phyloP scores from a whole-genome alignment of 2,888 invertebrate species.

The Morinoia aosen region DNA sequence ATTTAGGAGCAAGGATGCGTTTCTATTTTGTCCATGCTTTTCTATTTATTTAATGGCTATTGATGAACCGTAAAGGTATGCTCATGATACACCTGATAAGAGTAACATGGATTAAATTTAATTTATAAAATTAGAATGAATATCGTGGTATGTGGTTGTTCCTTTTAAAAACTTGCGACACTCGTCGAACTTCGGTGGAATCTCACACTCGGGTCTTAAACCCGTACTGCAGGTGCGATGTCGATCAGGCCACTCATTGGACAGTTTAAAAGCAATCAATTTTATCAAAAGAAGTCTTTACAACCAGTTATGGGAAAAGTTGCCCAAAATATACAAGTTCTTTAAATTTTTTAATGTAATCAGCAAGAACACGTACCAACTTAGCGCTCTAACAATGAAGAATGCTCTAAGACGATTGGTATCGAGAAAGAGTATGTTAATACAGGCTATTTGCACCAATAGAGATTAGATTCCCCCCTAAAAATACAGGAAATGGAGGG shows the following conservation, averaged over 20 bases:
- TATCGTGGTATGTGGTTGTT: neutral
- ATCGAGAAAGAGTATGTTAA: neutral
- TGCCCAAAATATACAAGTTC: neutral
- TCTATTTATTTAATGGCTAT: no score
- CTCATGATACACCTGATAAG: neutral
- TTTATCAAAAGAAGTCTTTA: neutral
- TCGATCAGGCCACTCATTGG: neutral
- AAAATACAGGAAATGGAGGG: neutral
- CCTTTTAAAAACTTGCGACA: neutral
- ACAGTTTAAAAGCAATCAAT: neutral
- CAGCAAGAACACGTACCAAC: neutral
- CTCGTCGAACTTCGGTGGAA: neutral
- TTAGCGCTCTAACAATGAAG: neutral
- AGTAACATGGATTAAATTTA: neutral
- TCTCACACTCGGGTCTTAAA: neutral
- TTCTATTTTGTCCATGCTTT: no score
- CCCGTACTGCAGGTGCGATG: neutral
- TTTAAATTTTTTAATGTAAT: neutral
- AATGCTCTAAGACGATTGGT: neutral
- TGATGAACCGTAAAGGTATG: neutral
- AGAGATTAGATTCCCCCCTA: neutral
- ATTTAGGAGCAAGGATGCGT: no score
- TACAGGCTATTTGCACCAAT: neutral
- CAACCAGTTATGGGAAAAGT: neutral
- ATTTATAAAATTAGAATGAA: neutral